phyloP scores from a whole-genome alignment of 1,140 invertebrate species.

The Caenorhabditis briggsae region DNA sequence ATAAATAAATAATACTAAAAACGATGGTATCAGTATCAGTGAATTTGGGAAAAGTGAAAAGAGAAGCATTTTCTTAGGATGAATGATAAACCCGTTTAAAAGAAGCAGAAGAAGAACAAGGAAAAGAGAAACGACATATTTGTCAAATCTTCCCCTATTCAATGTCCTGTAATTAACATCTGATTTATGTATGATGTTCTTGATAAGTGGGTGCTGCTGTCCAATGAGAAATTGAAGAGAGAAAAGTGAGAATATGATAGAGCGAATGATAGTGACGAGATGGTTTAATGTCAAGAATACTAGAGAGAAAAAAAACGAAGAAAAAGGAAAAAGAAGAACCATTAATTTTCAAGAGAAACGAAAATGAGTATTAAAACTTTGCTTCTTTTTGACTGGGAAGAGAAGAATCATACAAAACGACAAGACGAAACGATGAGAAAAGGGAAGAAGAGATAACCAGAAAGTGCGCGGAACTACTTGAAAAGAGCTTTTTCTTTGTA shows the following conservation, averaged over 20 bases:
- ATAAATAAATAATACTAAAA: neutral
- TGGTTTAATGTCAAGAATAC: conserved; percentile 31
- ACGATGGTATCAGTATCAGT: too few species aligned
- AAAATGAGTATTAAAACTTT: conserved; percentile 44
- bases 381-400: neutral
- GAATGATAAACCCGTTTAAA: conserved; percentile 42
- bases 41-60: neutral
- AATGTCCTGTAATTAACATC: conserved; percentile 9
- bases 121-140: conserved; percentile 9
- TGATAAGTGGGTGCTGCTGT: neutral
- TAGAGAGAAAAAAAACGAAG: neutral
- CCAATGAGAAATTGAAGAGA: neutral
- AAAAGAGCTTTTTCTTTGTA: conserved; percentile 18
- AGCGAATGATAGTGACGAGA: neutral
- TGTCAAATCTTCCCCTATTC: conserved; percentile 26
- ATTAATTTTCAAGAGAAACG: conserved; percentile 31
- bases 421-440: conserved; percentile 14
- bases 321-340: neutral
- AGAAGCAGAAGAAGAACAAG: conserved; percentile 8
- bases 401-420: neutral
- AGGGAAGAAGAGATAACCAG: conserved; percentile 11
- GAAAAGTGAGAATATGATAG: conserved; percentile 22
- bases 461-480: conserved; percentile 53
- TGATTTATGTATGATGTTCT: conserved; percentile 46
- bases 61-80: too few species aligned